phyloP scores from a whole-genome alignment of 2,113 vertebrate species.

The Lagopus muta region DNA sequence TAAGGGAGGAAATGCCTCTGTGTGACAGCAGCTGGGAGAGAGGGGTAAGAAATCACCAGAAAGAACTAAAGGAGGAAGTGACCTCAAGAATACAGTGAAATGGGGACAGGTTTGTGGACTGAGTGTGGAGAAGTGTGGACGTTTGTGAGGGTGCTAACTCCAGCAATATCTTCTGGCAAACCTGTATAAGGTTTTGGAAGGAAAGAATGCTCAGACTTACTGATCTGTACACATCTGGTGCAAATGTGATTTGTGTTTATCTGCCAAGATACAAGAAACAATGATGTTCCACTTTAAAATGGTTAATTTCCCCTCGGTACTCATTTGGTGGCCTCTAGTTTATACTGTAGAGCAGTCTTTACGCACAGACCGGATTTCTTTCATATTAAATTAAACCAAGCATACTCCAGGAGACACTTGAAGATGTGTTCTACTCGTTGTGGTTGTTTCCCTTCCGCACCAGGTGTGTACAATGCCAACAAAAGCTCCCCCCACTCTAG shows the following conservation, averaged over 20 bases:
- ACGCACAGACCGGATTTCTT: not conserved
- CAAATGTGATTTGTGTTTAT: not conserved
- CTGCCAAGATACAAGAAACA: not conserved
- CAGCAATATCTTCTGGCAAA: not conserved
- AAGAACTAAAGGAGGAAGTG: not conserved
- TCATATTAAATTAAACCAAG: not conserved
- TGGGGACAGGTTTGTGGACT: not conserved
- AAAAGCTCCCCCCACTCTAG: not conserved
- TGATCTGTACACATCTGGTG: not conserved
- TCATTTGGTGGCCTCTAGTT: not conserved
- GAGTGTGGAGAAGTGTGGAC: not conserved
- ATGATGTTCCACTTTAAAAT: not conserved
- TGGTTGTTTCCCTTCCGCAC: not conserved
- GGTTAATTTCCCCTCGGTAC: not conserved
- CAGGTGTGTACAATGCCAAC: rapidly evolving
- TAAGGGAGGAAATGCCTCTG: too few relatives aligned
- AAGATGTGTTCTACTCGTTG: not conserved
- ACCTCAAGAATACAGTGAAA: not conserved
- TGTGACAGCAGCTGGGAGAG: too few relatives aligned
- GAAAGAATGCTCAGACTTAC: not conserved
- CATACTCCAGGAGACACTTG: not conserved
- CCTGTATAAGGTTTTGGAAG: not conserved
- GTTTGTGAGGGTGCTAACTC: not conserved
- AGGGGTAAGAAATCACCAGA: too few relatives aligned
- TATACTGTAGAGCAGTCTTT: not conserved